A percentile compares a stretch with the other conserved stretches of the same genome.
phyloP scores from a whole-genome alignment of 2,113 vertebrate species.

The Panthera uncia region DNA sequence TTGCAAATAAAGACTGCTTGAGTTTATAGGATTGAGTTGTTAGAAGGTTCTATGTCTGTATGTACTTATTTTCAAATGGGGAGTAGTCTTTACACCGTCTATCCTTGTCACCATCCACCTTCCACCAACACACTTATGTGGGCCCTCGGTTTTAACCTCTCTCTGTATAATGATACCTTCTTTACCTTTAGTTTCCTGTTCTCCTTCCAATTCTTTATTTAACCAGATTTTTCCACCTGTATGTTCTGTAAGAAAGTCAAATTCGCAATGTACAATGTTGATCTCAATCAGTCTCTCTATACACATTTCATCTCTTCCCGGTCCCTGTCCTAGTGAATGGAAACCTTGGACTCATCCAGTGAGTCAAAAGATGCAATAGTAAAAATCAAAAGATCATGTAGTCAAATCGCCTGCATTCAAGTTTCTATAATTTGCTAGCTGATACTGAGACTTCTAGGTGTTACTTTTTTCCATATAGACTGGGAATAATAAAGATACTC shows the following conservation, averaged over 20 bases:
- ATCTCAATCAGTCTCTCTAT: not conserved
- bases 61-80: not conserved
- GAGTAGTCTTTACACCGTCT: not conserved
- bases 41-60: not conserved
- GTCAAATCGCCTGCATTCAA: not conserved
- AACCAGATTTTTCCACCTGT: not conserved
- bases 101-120: not conserved
- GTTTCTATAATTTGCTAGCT: not conserved
- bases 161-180: not conserved
- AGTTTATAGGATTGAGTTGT: not conserved
- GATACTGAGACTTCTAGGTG: not conserved
- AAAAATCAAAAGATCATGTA: not conserved
- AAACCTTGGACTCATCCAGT: not conserved
- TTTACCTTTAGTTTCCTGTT: not conserved
- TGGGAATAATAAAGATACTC: not conserved
- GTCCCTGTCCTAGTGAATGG: not conserved
- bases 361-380: not conserved
- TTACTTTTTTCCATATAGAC: not conserved
- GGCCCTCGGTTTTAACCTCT: not conserved
- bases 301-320: not conserved
- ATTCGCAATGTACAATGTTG: not conserved
- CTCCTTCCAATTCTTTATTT: not conserved
- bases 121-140: not conserved
- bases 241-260: not conserved
- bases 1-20: slow-evolving; percentile 38